These are phyloP conservation scores for Oreochromis grahami DNA, from an alignment of 2,797 vertebrate genomes.

Conservation along the genomic window DNA sequence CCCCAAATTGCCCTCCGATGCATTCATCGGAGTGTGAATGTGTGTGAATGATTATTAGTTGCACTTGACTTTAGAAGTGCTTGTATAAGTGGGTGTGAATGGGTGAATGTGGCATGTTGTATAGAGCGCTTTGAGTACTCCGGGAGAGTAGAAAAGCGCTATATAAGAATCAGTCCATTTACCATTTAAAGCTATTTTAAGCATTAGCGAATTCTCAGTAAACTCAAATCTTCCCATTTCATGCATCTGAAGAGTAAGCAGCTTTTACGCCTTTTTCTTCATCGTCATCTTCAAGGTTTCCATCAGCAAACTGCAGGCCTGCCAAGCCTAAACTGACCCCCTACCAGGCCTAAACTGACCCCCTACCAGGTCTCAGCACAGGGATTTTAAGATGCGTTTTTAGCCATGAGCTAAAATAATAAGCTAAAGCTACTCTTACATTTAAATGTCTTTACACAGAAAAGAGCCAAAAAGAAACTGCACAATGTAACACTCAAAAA, in stretches of 20 bases:
- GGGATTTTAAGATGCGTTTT: fast-evolving
- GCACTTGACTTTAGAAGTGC: too few species aligned
- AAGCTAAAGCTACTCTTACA: not conserved
- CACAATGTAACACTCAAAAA: not conserved
- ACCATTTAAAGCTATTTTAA: not conserved
- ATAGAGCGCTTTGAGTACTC: too few species aligned
- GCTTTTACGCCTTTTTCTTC: not conserved
- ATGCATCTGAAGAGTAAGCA: fast-evolving
- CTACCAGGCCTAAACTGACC: not conserved
- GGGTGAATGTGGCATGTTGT: too few species aligned
- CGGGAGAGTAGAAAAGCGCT: too few species aligned
- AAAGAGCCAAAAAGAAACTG: not conserved
- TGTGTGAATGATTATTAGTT: too few species aligned
- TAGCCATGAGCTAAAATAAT: not conserved
- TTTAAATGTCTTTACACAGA: not conserved
- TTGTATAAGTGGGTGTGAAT: too few species aligned
- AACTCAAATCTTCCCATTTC: not conserved
- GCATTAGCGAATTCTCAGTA: not conserved
- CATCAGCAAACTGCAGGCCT: not conserved
- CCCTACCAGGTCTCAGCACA: not conserved
- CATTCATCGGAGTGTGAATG: too few species aligned
- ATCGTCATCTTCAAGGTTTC: fast-evolving
- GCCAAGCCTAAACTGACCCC: not conserved
- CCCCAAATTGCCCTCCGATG: too few species aligned
- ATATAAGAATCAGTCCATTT: too few species aligned